Percentiles rank a stretch among this genome's conserved stretches.
phyloP scores from a whole-genome alignment of 2,113 vertebrate species.

The Ageneiosus marmoratus region DNA sequence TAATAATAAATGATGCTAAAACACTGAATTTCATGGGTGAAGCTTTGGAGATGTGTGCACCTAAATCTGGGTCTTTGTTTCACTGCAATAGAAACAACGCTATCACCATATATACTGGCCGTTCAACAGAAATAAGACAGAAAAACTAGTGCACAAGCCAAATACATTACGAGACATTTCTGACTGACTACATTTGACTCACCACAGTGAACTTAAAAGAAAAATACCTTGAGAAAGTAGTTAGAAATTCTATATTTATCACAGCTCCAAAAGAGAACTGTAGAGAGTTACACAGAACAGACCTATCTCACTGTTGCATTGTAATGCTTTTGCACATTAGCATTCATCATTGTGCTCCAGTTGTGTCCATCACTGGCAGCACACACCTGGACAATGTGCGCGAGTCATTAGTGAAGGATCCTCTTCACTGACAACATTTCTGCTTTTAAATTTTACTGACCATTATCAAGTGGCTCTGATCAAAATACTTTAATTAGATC shows the following conservation, averaged over 20 bases:
- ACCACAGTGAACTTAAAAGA: neutral
- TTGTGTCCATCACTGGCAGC: neutral
- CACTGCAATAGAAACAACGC: neutral
- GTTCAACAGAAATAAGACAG: conserved; percentile 3
- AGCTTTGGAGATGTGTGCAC: conserved; percentile 17
- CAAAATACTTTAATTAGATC: neutral
- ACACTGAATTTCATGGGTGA: conserved; percentile 15
- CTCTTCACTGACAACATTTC: neutral
- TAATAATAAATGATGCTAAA: conserved; percentile 57
- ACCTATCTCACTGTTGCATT: neutral
- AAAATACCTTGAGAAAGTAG: conserved; percentile 1
- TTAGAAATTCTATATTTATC: neutral
- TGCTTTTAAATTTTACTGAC: neutral
- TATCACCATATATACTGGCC: neutral
- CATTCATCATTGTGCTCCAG: conserved; percentile 8
- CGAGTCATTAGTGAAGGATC: neutral
- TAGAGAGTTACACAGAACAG: neutral
- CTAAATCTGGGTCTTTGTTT: conserved; percentile 12
- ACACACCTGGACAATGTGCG: neutral
- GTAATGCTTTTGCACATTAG: neutral
- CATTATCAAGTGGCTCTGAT: neutral
- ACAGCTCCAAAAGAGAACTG: neutral
- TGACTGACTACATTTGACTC: neutral
- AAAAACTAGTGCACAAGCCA: neutral
- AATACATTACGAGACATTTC: neutral